Evolutionary conservation across 1,140 invertebrate species (phyloP), one percentile per base, ranked within the genome.

Genomic region (Archegozetes longisetosus): DNA sequence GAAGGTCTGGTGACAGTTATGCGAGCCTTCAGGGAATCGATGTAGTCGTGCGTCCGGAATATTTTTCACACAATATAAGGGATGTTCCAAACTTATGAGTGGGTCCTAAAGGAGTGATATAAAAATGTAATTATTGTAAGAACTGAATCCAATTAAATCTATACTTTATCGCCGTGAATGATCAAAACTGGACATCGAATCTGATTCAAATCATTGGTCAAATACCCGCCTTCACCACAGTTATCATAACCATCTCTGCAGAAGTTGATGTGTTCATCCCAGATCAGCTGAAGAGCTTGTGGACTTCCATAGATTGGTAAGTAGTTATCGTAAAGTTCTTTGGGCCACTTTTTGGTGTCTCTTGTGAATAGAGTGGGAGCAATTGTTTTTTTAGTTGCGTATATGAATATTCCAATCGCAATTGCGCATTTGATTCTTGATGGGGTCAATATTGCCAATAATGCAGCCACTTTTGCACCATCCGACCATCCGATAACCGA

Each of bases 161-260:
- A 13, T 17, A 48, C 48, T 59, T 61, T 20, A 47, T 61, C 60
- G 17, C 60, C 60, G 29, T 61, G 60, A 20, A 61, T 17, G 13
- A 61, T 29, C 9, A 61, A 32, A 17, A 55, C 53, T 13, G 60
- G 60, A 52, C 60, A 61, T n/a, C 53, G 26, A 25, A 61, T 61
- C 3, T 14, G 53, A 2, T 29, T 13, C 6, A 56, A 20, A 79
- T 67, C 67, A 0, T 74, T 67, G 57, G 78, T 80, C 17, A 40
- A 6, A 40, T 40, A 40, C 6, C 32, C 32, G 25, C 25, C 23
- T 23, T 50, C 24, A 28, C 58, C 62, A 26, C 6, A 62, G 48
- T 62, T 53, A 29, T 60, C 20, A 49, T 62, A 58, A 20, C 52
- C 32, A 23, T 60, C 46, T 58, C 61, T 40, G 17, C 32, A 40